Evolutionary conservation across 2,113 vertebrate genomes (phyloP), one percentile per base, ranked within the genome.

Genomic region (Aplodontia rufa): DNA sequence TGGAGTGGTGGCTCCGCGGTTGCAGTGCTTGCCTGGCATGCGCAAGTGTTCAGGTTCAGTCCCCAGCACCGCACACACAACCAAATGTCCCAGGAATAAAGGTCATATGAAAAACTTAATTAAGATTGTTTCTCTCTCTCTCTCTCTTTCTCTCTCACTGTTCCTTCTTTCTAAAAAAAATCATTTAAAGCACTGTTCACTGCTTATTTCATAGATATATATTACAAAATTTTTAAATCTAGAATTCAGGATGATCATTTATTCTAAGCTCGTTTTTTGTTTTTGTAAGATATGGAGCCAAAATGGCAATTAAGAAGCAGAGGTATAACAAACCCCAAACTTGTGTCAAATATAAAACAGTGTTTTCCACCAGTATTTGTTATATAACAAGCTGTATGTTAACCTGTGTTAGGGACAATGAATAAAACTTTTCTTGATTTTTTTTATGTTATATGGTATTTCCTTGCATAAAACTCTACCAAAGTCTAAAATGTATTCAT

Each of bases 151-250:
- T n/a, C n/a, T n/a, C n/a, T n/a, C n/a, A n/a, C n/a, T n/a, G n/a
- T n/a, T n/a, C n/a, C n/a, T n/a, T n/a, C n/a, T n/a, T n/a, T n/a
- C n/a, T n/a, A n/a, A n/a, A n/a, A n/a, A n/a, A n/a, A n/a, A n/a
- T 91, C 85, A 88, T 88, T 95, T 16, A 95, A 89, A 96, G 66
- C 94, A 69, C 26, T 49, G 0, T 49, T 69, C 42, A 22, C 8
- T 89, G 53, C 47, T 82, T 69, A 78, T 82, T 87, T 84, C 35
- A 82, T 11, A n/a, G 58, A 49, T 83, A 42, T 49, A 4, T 75
- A 55, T 58, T 74, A 76, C 28, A 66, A 51, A 90, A 90, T 90
- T 87, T 78, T 84, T 72, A 60, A 75, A 37, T 47, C 7, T 53
- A 60, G 32, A 76, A n/a, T 91, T 80, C 71, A 81, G 66, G 35